phyloP scores from a whole-genome alignment of 2,113 vertebrate species.

The Felis chaus region DNA sequence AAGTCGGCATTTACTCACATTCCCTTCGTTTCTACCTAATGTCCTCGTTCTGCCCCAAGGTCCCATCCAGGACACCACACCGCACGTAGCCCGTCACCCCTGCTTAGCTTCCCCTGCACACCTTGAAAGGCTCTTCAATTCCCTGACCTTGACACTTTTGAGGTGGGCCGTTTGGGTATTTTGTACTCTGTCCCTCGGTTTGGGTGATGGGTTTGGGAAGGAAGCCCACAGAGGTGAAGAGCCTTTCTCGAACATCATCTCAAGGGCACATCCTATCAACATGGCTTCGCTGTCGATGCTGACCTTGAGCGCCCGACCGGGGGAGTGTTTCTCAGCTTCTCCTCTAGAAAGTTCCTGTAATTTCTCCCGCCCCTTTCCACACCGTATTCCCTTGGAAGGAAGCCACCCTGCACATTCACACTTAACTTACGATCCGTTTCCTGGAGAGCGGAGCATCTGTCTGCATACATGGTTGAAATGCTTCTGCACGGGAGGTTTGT shows the following conservation, averaged over 20 bases:
- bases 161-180: too few relatives aligned
- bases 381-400: not conserved
- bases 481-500: not conserved
- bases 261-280: fast-evolving
- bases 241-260: too few relatives aligned
- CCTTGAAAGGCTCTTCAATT: not conserved
- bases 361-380: not conserved
- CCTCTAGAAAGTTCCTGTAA: too few relatives aligned
- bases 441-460: not conserved
- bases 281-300: not conserved
- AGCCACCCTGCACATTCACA: not conserved
- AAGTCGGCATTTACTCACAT: not conserved
- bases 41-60: not conserved
- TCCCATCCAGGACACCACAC: not conserved
- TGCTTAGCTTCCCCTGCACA: not conserved
- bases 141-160: not conserved
- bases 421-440: fast-evolving
- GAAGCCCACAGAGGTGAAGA: not conserved
- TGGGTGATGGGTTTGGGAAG: not conserved
- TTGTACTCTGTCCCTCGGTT: not conserved
- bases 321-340: not conserved
- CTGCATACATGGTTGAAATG: not conserved
- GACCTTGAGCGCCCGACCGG: not conserved
- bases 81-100: fast-evolving
- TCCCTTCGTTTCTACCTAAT: not conserved